phyloP scores from a whole-genome alignment of 2,888 invertebrate species.

The Eupithecia dodoneata region DNA sequence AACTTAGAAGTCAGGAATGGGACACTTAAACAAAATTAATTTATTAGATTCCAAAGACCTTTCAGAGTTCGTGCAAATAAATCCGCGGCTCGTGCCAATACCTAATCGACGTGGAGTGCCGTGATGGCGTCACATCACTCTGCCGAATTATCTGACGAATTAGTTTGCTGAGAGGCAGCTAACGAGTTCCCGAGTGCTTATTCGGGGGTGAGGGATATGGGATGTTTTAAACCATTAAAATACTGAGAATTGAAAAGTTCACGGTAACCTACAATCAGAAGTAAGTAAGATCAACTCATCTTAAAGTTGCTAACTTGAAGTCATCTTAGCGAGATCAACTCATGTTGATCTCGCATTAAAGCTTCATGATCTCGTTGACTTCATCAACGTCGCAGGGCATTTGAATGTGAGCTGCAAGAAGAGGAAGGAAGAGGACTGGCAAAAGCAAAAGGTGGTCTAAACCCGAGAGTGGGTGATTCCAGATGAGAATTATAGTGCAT shows the following conservation, averaged over 20 bases:
- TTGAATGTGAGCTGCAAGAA: not conserved
- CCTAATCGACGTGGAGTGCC: constrained; percentile 42
- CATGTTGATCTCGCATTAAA: not conserved
- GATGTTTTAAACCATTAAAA: not conserved
- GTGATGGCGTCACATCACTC: constrained; percentile 54
- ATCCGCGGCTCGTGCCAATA: constrained; percentile 33
- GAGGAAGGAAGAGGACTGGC: not conserved
- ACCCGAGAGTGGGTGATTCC: not conserved
- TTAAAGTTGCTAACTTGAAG: not conserved
- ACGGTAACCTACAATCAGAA: not conserved
- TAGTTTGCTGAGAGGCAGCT: constrained; percentile 51
- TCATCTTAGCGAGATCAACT: no score
- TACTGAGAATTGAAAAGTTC: not conserved
- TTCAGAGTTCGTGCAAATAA: constrained; percentile 45
- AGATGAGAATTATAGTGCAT: not conserved
- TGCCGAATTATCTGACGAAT: constrained; percentile 47
- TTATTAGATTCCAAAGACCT: constrained; percentile 16
- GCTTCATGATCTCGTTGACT: not conserved
- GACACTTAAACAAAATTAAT: constrained; percentile 23
- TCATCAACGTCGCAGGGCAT: not conserved
- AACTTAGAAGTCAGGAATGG: constrained; percentile 2
- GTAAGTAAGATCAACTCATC: not conserved
- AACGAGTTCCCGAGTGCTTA: constrained; percentile 41
- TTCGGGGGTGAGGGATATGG: constrained; percentile 4
- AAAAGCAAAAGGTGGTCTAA: not conserved